A percentile compares a stretch with the other conserved stretches of the same genome.
These are phyloP conservation scores for Danio aesculapii DNA, from an alignment of 2,797 vertebrate species.

Conservation along the genomic window DNA sequence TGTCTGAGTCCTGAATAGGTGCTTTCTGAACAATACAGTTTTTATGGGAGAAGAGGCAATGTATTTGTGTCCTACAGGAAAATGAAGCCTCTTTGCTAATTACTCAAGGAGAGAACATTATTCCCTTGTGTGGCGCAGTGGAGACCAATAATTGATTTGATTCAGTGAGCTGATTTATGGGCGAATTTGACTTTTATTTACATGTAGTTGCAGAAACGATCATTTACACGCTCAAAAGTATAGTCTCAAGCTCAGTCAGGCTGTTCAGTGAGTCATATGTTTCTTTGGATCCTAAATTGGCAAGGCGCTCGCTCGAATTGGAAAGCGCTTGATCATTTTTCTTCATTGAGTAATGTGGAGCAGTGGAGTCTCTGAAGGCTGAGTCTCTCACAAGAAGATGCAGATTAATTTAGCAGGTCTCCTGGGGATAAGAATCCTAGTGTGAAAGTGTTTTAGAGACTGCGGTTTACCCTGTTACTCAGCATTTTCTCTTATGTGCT, in stretches of 20 bases:
- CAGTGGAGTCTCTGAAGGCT: constrained; percentile 21
- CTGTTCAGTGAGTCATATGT: constrained; percentile 8
- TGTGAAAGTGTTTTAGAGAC: constrained; percentile 40
- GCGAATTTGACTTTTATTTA: background rate
- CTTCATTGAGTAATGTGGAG: constrained; percentile 27
- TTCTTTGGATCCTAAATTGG: constrained; percentile 9
- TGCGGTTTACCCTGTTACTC: constrained; percentile 46
- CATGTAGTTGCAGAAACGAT: background rate
- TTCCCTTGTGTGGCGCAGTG: constrained; percentile 20
- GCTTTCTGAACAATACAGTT: constrained; percentile 7
- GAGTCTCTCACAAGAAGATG: constrained; percentile 36
- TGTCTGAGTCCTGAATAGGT: background rate
- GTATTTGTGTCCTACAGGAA: constrained; percentile 19
- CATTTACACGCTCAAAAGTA: background rate
- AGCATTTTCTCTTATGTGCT: constrained; percentile 35
- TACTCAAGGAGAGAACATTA: constrained; percentile 23
- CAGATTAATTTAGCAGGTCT: constrained; percentile 52
- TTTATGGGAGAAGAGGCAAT: background rate
- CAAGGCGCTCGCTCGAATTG: constrained; percentile 12
- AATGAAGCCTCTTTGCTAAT: constrained; percentile 29
- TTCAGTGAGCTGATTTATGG: background rate
- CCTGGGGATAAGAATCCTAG: constrained; percentile 34
- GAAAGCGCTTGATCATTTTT: constrained; percentile 16
- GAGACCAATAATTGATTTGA: constrained; percentile 39
- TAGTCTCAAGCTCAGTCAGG: background rate